Conservation (phyloP, 2,888 invertebrate genomes). For the Perizoma flavofasciatum region DNA sequence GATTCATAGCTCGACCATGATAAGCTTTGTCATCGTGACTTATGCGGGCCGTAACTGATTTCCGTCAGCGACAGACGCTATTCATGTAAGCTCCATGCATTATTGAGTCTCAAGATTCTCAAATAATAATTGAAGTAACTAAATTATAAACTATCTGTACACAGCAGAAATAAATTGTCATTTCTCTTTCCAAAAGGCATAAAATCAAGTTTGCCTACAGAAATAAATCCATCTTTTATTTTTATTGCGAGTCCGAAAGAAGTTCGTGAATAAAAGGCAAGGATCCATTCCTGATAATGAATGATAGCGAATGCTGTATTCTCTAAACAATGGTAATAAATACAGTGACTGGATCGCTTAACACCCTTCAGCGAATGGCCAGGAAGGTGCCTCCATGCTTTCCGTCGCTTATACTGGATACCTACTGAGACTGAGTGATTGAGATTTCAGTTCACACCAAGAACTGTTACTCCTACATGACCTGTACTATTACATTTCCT, state of each 20-base stretch:
- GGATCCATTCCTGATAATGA: constrained; percentile 64
- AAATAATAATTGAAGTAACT: too few relatives aligned
- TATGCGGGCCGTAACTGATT: constrained; percentile 49
- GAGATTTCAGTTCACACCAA: constrained; percentile 25
- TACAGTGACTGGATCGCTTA: constrained; percentile 76
- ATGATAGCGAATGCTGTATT: constrained; percentile 76
- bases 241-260: constrained; percentile 42
- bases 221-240: constrained; percentile 36
- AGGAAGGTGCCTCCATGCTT: constrained; percentile 40
- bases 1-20: constrained; percentile 46
- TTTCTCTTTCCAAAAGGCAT: constrained; percentile 15
- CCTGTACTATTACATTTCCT: too few relatives aligned
- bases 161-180: background rate
- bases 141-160: too few relatives aligned
- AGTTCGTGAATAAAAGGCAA: constrained; percentile 52
- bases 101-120: background rate
- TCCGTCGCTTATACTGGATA: constrained; percentile 38
- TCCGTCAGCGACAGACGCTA: background rate
- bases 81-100: background rate
- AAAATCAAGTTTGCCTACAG: constrained; percentile 18
- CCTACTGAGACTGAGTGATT: constrained; percentile 41
- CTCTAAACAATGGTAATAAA: constrained; percentile 83
- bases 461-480: constrained; percentile 6
- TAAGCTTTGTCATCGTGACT: constrained; percentile 46
- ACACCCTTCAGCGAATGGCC: constrained; percentile 57